Conservation (phyloP, 2,888 invertebrate species). For the Microlaimidae sp. region DNA sequence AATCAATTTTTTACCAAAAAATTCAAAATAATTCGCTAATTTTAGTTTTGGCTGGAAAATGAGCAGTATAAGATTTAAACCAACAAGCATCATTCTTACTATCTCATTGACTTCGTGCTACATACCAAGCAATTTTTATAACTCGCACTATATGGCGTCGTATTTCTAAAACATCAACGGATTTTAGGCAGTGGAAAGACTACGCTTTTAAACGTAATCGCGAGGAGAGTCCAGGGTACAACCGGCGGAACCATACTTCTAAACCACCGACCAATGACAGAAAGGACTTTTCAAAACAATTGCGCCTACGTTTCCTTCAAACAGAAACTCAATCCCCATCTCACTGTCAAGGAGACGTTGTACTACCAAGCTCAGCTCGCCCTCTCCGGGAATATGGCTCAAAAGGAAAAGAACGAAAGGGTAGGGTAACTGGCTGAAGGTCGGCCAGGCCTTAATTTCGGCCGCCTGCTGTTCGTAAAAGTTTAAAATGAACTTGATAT, state of each 20-base stretch:
- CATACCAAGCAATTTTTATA: too few relatives aligned
- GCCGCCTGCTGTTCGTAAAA: too few relatives aligned
- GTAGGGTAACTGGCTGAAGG: conserved; percentile 42
- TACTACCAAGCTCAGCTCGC: conserved; percentile 42
- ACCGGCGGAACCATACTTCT: conserved; percentile 72
- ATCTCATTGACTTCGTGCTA: too few relatives aligned
- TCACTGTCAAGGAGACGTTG: conserved; percentile 60
- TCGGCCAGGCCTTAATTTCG: too few relatives aligned
- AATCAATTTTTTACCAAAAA: too few relatives aligned
- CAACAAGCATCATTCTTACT: too few relatives aligned
- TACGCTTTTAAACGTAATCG: conserved; percentile 74
- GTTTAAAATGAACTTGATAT: too few relatives aligned
- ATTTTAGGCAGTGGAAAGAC: conserved; percentile 72
- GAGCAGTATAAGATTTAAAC: too few relatives aligned
- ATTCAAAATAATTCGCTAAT: too few relatives aligned
- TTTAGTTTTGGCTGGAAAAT: too few relatives aligned
- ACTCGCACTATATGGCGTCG: neutral
- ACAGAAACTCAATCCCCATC: conserved; percentile 60
- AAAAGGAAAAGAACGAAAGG: conserved; percentile 59
- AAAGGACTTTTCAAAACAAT: conserved; percentile 38
- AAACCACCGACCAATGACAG: conserved; percentile 65
- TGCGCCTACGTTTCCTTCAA: conserved; percentile 76
- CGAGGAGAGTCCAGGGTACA: conserved; percentile 51
- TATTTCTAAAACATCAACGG: neutral
- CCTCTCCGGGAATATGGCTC: conserved; percentile 44